Evolutionary conservation across 2,797 vertebrate genomes (phyloP).

Genomic region (Siniperca obscura): DNA sequence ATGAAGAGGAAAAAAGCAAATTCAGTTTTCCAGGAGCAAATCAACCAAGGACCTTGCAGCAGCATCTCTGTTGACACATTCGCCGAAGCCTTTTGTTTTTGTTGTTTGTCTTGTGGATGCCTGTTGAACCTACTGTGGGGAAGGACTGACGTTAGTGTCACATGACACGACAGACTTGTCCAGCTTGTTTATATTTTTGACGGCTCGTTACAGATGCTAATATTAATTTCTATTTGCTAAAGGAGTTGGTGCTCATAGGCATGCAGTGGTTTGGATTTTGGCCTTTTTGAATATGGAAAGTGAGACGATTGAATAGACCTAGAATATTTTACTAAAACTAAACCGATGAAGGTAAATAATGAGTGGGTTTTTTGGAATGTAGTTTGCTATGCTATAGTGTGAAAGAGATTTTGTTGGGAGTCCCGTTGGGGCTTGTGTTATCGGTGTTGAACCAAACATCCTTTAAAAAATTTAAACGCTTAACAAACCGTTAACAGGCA

Average conservation of each 20-base stretch:
- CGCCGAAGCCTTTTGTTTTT: background rate
- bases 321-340: conserved; percentile 20
- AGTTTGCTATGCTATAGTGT: conserved; percentile 15
- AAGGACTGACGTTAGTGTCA: background rate
- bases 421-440: background rate
- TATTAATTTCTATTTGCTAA: background rate
- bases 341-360: background rate
- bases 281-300: conserved; percentile 27
- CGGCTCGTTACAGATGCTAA: background rate
- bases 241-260: conserved; percentile 3
- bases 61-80: background rate
- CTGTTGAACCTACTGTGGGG: conserved; percentile 23
- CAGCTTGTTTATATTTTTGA: background rate
- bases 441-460: conserved; percentile 17
- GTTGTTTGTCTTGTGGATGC: conserved; percentile 22
- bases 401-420: conserved; percentile 15
- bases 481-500: background rate
- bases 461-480: background rate
- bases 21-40: conserved; percentile 16
- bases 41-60: background rate
- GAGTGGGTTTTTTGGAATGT: conserved; percentile 16
- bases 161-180: background rate
- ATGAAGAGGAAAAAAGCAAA: conserved; percentile 1
- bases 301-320: conserved; percentile 23
- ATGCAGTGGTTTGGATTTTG: conserved; percentile 37